phyloP scores from a whole-genome alignment of 2,113 vertebrate species.

The Seriola aureovittata region DNA sequence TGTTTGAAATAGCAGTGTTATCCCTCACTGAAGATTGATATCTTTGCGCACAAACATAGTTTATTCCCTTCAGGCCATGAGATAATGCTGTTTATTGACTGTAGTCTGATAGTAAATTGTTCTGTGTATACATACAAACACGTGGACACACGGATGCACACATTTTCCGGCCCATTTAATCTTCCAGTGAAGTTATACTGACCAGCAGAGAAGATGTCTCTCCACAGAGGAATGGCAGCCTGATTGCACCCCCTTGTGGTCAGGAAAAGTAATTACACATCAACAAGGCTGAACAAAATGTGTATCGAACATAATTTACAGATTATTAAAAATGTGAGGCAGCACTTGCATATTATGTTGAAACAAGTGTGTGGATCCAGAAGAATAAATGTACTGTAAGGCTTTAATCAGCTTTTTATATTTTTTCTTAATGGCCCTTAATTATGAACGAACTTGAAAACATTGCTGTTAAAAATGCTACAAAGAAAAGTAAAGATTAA shows the following conservation, averaged over 20 bases:
- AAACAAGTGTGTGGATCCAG: not conserved
- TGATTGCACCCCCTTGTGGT: conserved; percentile 61
- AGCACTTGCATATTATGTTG: not conserved
- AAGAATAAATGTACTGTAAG: not conserved
- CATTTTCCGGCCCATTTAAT: conserved; percentile 64
- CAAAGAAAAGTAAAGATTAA: too few relatives aligned
- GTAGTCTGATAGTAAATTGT: conserved; percentile 29
- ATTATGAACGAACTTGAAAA: too few relatives aligned
- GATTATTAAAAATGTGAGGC: not conserved
- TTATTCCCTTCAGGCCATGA: conserved; percentile 33
- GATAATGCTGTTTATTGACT: conserved; percentile 56
- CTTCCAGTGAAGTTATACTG: not conserved
- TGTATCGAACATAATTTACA: not conserved
- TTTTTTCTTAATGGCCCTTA: too few relatives aligned
- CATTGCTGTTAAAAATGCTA: too few relatives aligned
- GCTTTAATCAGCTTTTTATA: too few relatives aligned
- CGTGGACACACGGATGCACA: conserved; percentile 9
- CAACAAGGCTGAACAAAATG: not conserved
- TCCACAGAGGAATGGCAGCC: not conserved
- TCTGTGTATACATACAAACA: conserved; percentile 14
- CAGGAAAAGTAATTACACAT: not conserved
- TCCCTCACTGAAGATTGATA: conserved; percentile 58
- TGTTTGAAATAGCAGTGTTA: conserved; percentile 64
- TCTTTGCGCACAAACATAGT: conserved; percentile 30
- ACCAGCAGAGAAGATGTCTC: not conserved